A percentile compares a stretch with the other conserved stretches of the same genome.
Evolutionary conservation across 2,113 vertebrate species (phyloP).

Genomic region (Pteronura brasiliensis): DNA sequence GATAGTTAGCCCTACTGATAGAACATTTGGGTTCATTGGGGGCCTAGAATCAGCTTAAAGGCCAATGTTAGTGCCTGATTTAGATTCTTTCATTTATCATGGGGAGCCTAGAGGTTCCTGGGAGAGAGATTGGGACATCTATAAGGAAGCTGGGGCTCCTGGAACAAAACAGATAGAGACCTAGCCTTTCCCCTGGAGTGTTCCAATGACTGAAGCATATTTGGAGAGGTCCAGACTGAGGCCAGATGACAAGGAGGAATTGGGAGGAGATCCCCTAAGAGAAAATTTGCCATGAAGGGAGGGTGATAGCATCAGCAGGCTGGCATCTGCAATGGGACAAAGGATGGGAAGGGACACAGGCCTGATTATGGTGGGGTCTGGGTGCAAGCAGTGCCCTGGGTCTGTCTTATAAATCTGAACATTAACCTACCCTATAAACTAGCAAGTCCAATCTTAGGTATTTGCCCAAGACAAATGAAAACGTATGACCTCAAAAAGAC

Average conservation of each 20-base stretch:
- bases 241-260: background rate
- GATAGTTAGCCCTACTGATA: background rate
- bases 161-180: background rate
- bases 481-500: background rate
- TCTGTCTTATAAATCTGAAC: background rate
- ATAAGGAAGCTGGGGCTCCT: background rate
- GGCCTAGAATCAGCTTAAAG: background rate
- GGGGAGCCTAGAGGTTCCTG: background rate
- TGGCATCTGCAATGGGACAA: background rate
- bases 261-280: background rate
- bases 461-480: constrained; percentile 19
- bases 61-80: background rate
- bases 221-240: background rate
- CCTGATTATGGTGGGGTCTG: background rate
- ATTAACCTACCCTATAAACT: background rate
- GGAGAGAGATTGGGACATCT: background rate
- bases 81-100: background rate
- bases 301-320: background rate
- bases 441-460: background rate
- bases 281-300: background rate
- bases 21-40: background rate
- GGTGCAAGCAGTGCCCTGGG: background rate
- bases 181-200: background rate
- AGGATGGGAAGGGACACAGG: background rate
- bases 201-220: no score